These are phyloP conservation scores for Tetranychus piercei DNA, from an alignment of 2,888 invertebrate genomes.

Conservation along the genomic window DNA sequence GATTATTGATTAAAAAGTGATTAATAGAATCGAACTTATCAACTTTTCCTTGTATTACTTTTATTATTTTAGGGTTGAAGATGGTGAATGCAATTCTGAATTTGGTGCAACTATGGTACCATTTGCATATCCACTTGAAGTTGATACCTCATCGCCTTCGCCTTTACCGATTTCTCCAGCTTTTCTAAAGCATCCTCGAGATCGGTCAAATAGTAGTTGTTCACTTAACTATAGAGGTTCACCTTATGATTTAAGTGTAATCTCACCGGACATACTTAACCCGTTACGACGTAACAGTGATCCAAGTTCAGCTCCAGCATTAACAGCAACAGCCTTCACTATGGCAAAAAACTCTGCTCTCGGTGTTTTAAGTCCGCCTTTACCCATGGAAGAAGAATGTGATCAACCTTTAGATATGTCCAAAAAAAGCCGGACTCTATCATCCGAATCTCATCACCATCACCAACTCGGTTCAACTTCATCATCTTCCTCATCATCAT, in stretches of 20 bases:
- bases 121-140: slow-evolving; percentile 6
- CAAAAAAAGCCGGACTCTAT: slow-evolving; percentile 23
- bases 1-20: background rate
- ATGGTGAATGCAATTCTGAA: background rate
- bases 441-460: slow-evolving; percentile 2
- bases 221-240: slow-evolving; percentile 16
- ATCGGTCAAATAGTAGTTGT: slow-evolving; percentile 2
- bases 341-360: background rate
- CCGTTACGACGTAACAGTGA: slow-evolving; percentile 18
- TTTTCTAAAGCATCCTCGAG: background rate
- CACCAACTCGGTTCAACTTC: background rate
- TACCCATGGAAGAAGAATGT: slow-evolving; percentile 13
- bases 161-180: background rate
- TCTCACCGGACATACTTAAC: background rate
- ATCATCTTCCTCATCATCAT: background rate
- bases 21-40: too few species aligned
- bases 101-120: background rate
- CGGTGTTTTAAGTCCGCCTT: background rate
- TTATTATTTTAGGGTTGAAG: background rate
- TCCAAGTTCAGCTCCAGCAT: slow-evolving; percentile 10
- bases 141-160: background rate
- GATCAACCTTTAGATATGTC: slow-evolving; percentile 29
- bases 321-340: background rate
- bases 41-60: too few species aligned
- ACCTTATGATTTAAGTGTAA: slow-evolving; percentile 15